Evolutionary conservation across 2,113 vertebrate genomes (phyloP).

Genomic region (Corythornis cristatus): DNA sequence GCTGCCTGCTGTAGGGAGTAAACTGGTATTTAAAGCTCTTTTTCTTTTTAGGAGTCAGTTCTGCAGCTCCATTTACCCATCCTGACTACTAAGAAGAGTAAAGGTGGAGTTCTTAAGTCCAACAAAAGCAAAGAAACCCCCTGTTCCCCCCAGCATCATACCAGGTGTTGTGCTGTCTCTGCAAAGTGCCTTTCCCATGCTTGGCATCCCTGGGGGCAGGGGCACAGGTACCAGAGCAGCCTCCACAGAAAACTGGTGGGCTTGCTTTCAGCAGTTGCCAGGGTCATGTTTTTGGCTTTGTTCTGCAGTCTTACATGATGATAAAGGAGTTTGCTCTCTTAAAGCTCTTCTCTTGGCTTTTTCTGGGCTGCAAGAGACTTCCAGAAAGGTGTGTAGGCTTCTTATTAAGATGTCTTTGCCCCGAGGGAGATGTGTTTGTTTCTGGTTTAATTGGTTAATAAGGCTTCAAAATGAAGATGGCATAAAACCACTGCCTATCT

Average conservation of each 20-base stretch:
- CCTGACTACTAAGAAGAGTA: background rate
- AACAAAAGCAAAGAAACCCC: background rate
- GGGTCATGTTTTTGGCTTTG: background rate
- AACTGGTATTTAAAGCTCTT: background rate
- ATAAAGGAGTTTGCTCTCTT: background rate
- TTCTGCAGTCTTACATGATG: background rate
- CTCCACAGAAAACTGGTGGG: background rate
- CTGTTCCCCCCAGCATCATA: background rate
- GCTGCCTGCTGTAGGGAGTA: background rate
- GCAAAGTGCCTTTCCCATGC: background rate
- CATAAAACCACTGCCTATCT: background rate
- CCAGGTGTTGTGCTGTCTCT: background rate
- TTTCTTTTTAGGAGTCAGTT: background rate
- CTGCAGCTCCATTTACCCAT: background rate
- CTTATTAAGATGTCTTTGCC: background rate
- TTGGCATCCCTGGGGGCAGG: background rate
- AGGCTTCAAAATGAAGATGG: background rate
- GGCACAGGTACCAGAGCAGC: background rate
- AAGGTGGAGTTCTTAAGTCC: background rate
- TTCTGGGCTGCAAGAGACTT: background rate
- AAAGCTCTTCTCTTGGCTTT: background rate
- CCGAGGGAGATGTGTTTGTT: background rate
- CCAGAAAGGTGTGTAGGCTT: background rate
- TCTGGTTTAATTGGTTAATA: constrained; percentile 38
- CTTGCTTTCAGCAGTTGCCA: background rate